Evolutionary conservation across 2,888 invertebrate species (phyloP), one percentile per base, ranked within the genome.

Genomic region (Endotricha flammealis): DNA sequence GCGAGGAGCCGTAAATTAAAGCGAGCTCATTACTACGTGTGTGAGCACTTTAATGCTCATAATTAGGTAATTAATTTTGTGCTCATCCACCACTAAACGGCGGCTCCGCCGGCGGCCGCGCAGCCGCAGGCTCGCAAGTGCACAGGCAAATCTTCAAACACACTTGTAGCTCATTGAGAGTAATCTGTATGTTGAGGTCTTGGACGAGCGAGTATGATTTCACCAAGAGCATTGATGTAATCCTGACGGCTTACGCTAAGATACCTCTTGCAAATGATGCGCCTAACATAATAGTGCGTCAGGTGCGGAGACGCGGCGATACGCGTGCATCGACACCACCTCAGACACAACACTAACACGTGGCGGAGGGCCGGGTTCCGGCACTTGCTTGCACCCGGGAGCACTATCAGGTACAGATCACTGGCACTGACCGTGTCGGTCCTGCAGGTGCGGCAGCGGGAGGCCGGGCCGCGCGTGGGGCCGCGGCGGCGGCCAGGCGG

Each of bases 401-500:
- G n/a, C n/a, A n/a, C n/a, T n/a, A n/a, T n/a, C n/a, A 48, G 47
- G 41, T 25, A 32, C 16, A 28, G 23, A 22, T 32, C 25, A 36
- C 32, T 37, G 35, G 41, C 32, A 78, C 82, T 76, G 77, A 80
- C 80, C 82, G 79, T 74, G 78, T 53, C 52, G 60, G 53, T 57
- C 61, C 47, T 50, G 57, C 46, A 42, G 50, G 51, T 31, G 45
- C 51, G 54, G 57, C 48, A 46, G 53, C 44, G 42, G 16, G 4
- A 16, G 16, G 16, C 16, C 50, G 50, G 44, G 65, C 50, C 62
- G 90, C 67, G 75, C 4, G 16, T 6, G 50, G 50, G 44, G 65
- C 50, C 62, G 90, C 67, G 75, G 72, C 53, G 74, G 73, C 53
- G 78, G 76, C 77, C 77, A 75, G 62, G 75, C 72, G 55, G 77